Percentiles rank a stretch among this genome's conserved stretches.
Evolutionary conservation across 2,113 vertebrate species (phyloP).

Genomic region (Tragelaphus buxtoni): DNA sequence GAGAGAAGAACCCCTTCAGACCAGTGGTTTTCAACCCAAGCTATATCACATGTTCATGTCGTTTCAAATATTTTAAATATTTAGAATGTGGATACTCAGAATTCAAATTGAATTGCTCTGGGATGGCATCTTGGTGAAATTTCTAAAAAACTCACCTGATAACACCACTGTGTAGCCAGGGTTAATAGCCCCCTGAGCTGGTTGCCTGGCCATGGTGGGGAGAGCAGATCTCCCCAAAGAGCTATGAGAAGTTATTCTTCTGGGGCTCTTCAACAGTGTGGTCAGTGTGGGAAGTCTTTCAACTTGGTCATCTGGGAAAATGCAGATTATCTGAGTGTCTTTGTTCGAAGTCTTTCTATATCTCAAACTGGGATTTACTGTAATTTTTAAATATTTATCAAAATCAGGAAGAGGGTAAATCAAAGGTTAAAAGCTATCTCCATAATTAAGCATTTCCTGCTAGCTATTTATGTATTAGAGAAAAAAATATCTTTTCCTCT

Average conservation of each 20-base stretch:
- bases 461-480: neutral
- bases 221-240: neutral
- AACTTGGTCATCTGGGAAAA: neutral
- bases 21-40: neutral
- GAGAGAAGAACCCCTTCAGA: neutral
- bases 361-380: neutral
- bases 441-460: neutral
- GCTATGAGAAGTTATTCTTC: neutral
- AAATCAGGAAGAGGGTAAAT: slow-evolving; percentile 20
- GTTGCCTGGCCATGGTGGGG: neutral
- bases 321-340: neutral
- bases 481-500: neutral
- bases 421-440: slow-evolving; percentile 1
- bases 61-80: neutral
- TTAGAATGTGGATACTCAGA: neutral
- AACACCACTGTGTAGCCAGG: neutral
- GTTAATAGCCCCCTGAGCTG: neutral
- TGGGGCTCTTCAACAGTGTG: neutral
- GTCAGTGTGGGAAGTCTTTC: neutral
- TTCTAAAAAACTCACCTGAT: neutral
- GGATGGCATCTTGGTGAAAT: neutral
- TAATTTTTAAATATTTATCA: slow-evolving; percentile 39
- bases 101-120: neutral
- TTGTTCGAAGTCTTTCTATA: neutral
- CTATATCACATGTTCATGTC: neutral